Evolutionary conservation across 2,113 vertebrate species (phyloP).

Genomic region (Aleadryas rufinucha): DNA sequence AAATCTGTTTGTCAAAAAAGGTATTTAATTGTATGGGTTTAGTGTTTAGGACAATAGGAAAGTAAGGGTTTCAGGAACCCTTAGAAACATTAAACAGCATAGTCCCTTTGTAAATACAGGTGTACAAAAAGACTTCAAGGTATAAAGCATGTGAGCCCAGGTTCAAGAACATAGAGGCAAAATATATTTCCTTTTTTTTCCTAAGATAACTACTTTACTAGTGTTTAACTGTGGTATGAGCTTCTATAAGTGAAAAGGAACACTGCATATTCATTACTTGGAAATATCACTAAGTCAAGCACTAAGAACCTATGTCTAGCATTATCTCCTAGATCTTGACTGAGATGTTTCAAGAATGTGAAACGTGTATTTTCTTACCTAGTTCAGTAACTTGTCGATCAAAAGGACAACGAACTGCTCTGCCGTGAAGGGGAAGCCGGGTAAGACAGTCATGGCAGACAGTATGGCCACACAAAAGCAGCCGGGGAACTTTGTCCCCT

Average conservation of each 20-base stretch:
- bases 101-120: not conserved
- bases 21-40: not conserved
- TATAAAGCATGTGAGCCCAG: not conserved
- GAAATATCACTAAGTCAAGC: not conserved
- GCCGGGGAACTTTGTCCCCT: conserved; percentile 95
- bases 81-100: not conserved
- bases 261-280: not conserved
- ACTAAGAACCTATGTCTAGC: not conserved
- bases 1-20: not conserved
- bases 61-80: not conserved
- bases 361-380: conserved; percentile 71
- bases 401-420: conserved; percentile 94
- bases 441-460: conserved; percentile 97
- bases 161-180: not conserved
- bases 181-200: not conserved
- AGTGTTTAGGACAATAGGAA: not conserved
- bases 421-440: conserved; percentile 90
- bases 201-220: not conserved
- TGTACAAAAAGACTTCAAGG: not conserved
- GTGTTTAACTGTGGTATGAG: not conserved
- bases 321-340: not conserved
- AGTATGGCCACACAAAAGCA: conserved; percentile 93
- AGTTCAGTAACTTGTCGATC: conserved; percentile 95
- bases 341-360: not conserved
- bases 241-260: not conserved